Evolutionary conservation across 2,888 invertebrate species (phyloP).

Genomic region (Pristionchus exspectatus): DNA sequence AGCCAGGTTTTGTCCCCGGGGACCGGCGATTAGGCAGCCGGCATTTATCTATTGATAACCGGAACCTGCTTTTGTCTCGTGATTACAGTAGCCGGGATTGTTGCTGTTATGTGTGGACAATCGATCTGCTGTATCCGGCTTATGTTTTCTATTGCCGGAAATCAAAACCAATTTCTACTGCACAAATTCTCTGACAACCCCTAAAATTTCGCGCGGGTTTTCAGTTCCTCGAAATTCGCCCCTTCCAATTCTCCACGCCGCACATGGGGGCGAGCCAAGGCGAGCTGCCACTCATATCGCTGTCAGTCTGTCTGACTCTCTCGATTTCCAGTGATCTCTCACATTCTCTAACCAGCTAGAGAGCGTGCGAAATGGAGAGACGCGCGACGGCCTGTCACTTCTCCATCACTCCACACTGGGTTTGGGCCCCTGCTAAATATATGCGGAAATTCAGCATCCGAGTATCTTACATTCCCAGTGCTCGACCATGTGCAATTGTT

Average conservation of each 20-base stretch:
- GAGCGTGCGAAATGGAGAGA: too few relatives aligned
- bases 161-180: too few relatives aligned
- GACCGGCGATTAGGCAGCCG: constrained; percentile 13
- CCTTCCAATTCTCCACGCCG: neutral
- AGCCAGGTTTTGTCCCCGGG: neutral
- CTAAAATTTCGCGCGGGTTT: neutral
- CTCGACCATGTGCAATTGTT: neutral
- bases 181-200: neutral
- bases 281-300: neutral
- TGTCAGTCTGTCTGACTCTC: neutral
- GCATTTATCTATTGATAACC: neutral
- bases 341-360: too few relatives aligned
- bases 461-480: neutral
- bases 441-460: neutral
- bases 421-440: neutral
- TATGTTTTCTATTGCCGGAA: too few relatives aligned
- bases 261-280: neutral
- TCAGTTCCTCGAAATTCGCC: neutral
- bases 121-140: too few relatives aligned
- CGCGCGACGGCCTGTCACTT: neutral
- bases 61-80: too few relatives aligned
- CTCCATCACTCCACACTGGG: neutral
- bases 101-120: too few relatives aligned
- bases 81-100: too few relatives aligned
- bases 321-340: too few relatives aligned